Conservation (phyloP, 2,888 invertebrate species). For the Tetragonisca angustula region DNA sequence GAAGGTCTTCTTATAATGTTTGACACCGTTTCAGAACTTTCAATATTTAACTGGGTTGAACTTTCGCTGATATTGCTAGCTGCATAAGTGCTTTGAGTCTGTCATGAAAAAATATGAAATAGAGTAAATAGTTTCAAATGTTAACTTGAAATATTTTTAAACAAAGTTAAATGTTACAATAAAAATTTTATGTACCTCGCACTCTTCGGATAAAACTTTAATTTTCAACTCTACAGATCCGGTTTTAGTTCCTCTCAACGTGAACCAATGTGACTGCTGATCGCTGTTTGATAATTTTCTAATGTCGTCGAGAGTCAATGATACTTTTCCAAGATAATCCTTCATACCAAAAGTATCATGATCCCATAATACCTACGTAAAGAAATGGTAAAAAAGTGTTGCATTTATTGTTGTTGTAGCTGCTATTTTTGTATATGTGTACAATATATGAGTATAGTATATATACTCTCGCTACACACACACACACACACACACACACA, state of each 20-base stretch:
- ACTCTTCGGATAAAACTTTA: constrained; percentile 82
- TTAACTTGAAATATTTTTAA: not conserved
- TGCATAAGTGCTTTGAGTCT: constrained; percentile 79
- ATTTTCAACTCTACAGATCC: constrained; percentile 85
- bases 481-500: too few relatives aligned
- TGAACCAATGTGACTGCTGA: constrained; percentile 83
- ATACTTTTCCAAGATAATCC: constrained; percentile 85
- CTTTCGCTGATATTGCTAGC: constrained; percentile 77
- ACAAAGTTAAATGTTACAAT: not conserved
- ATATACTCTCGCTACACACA: too few relatives aligned
- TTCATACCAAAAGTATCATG: constrained; percentile 85
- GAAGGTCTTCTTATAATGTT: constrained; percentile 77
- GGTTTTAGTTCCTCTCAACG: constrained; percentile 83
- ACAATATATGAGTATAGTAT: too few relatives aligned
- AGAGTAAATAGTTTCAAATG: not conserved
- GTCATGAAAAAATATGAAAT: not conserved
- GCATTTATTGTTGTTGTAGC: not conserved
- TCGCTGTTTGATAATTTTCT: constrained; percentile 84
- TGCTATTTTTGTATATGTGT: too few relatives aligned
- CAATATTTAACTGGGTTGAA: constrained; percentile 67
- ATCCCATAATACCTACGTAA: constrained; percentile 84
- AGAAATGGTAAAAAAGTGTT: not conserved
- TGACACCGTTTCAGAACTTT: constrained; percentile 62
- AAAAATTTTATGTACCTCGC: constrained; percentile 70
- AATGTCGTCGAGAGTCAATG: constrained; percentile 84